These are phyloP conservation scores for Xiphorhynchus erythropygius DNA, from an alignment of 2,797 vertebrate genomes.

Conservation along the genomic window DNA sequence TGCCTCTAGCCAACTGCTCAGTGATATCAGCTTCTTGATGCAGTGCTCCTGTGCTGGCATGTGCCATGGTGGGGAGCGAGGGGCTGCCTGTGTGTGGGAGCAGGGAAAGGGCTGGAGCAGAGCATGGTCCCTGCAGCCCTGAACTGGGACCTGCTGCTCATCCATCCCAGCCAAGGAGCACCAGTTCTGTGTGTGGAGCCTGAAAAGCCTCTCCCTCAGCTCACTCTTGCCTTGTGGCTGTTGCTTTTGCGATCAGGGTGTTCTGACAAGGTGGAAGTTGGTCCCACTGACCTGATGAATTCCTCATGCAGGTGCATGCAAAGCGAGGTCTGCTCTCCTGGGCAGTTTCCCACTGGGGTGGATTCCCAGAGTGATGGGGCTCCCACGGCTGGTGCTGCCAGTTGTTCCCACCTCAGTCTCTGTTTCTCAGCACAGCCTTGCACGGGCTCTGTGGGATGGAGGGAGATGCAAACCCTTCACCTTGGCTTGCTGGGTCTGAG, in stretches of 20 bases:
- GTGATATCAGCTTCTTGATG: not conserved
- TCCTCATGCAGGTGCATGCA: fast-evolving
- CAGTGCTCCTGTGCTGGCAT: fast-evolving
- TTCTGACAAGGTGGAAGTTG: not conserved
- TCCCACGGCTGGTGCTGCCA: fast-evolving
- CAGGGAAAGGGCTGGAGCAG: not conserved
- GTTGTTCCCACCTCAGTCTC: not conserved
- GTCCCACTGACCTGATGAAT: fast-evolving
- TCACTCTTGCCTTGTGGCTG: fast-evolving
- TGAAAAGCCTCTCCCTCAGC: not conserved
- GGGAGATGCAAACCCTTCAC: not conserved
- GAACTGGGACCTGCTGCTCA: not conserved
- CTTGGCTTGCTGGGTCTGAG: not conserved
- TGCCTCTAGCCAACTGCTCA: not conserved
- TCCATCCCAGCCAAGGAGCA: not conserved
- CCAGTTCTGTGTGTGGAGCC: not conserved
- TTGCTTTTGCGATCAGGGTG: not conserved
- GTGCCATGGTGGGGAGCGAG: fast-evolving
- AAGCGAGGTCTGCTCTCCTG: not conserved
- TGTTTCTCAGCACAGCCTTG: not conserved
- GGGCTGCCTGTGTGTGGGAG: not conserved
- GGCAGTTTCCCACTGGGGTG: not conserved
- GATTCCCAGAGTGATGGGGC: not conserved
- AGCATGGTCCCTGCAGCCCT: not conserved
- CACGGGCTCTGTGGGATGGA: not conserved